Base-by-base conservation (phyloP, 2,113 vertebrate species). In the Tonatia bakeri region DNA sequence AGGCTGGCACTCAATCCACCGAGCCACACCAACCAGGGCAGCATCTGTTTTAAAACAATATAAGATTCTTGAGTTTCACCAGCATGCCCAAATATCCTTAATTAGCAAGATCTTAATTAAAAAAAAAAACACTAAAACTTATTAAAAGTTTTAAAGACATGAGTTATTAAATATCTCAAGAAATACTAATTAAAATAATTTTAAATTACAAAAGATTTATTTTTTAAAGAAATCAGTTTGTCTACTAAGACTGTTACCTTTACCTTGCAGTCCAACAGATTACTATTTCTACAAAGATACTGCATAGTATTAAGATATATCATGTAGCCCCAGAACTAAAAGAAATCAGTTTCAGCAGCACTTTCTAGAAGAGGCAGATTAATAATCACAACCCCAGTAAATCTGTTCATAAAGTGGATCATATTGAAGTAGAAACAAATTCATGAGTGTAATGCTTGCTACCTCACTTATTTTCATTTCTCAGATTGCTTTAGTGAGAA, bases 311-410 rank as follows among this genome's bases (percentile, higher is more conserved):
- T 98, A 97, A 97, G 97, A 97, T 95, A 94, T 87, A 95, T 97
- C 98, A 98, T 98, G 98, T 97, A 98, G 98, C 95, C 97, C 97
- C 91, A 73, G 97, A 97, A 97, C 94, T 98, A 97, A 96, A 97
- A 97, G 5, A 98, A 96, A 97, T 97, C 95, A 97, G 97, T 92
- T 98, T 90, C 85, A 98, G 96, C 96, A 97, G 97, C 93, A 94
- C 91, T 85, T 96, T 95, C 93, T 97, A 98, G 96, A 97, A 54
- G 61, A 94, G 97, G 96, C 96, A 98, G 87, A 98, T 88, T 95
- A 96, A 98, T 72, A 97, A 95, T 91, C 94, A 81, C 89, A 97
- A 97, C 97, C 92, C 94, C 94, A 98, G 95, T 97, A 92, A 97
- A 96, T 85, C 97, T 87, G 97, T 40, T 9, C 95, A 88, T 97